These are phyloP conservation scores for Pachypanchax playfairii DNA, from an alignment of 2,113 vertebrate genomes.

Conservation along the genomic window DNA sequence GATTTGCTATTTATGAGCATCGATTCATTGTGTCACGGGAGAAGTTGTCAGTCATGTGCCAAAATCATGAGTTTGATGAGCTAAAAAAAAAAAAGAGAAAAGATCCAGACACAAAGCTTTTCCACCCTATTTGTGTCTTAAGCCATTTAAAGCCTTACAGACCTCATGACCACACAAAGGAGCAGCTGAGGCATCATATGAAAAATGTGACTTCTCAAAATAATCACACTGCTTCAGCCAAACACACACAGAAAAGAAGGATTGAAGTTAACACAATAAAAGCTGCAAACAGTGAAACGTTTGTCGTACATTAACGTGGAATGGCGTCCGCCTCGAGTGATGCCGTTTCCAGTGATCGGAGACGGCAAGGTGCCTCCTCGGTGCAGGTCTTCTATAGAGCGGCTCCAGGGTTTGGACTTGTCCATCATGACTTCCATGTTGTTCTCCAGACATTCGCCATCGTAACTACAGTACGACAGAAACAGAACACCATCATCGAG, in stretches of 20 bases:
- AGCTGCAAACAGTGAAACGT: background rate
- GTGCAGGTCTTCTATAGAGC: conserved; percentile 97
- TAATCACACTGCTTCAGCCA: conserved; percentile 10
- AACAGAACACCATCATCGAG: background rate
- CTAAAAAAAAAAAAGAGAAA: no score
- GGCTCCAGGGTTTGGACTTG: conserved; percentile 92
- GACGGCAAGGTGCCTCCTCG: conserved; percentile 86
- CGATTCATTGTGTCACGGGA: background rate
- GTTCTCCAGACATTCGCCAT: conserved; percentile 91
- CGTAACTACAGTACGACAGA: conserved; percentile 82
- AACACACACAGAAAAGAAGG: background rate
- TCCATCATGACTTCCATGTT: conserved; percentile 87
- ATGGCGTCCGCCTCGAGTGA: conserved; percentile 87
- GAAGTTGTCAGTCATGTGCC: conserved; percentile 27
- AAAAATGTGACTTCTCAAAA: conserved; percentile 62
- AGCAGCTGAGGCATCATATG: conserved; percentile 57
- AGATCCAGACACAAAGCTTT: conserved; percentile 28
- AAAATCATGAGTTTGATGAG: conserved; percentile 23
- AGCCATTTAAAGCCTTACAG: conserved; percentile 72
- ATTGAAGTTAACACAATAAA: background rate
- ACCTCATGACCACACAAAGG: conserved; percentile 66
- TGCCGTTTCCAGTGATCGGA: conserved; percentile 82
- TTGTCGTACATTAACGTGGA: conserved; percentile 86
- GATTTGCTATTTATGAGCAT: no score
- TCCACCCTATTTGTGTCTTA: conserved; percentile 40